These are phyloP conservation scores for Oryctes rhinoceros DNA, from an alignment of 1,140 invertebrate species.

Conservation along the genomic window DNA sequence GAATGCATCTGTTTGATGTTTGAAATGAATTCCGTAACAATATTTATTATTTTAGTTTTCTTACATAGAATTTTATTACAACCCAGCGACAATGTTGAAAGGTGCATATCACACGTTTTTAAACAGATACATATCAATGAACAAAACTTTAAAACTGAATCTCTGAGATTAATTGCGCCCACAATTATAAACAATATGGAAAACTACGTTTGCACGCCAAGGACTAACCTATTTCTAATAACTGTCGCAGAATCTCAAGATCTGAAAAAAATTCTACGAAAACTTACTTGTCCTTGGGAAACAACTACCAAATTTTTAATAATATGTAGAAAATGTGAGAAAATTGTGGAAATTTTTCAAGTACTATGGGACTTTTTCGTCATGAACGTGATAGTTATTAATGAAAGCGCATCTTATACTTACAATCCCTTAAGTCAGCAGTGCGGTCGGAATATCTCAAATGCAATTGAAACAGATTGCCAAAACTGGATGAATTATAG, in stretches of 20 bases:
- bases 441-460: constrained; percentile 22
- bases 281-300: neutral
- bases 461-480: neutral
- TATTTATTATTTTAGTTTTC: neutral
- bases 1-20: neutral
- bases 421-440: constrained; percentile 13
- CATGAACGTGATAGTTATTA: constrained; percentile 1
- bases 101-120: neutral
- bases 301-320: constrained; percentile 34
- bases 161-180: neutral
- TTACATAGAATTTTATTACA: neutral
- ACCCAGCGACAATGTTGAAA: neutral
- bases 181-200: neutral
- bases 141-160: neutral
- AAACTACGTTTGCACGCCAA: constrained; percentile 3
- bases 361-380: constrained; percentile 2
- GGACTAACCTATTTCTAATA: neutral
- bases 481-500: neutral
- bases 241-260: neutral
- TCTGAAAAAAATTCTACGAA: neutral
- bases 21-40: neutral
- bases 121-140: neutral
- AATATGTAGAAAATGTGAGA: neutral
- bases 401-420: neutral
- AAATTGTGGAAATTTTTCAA: constrained; percentile 3